Percentiles rank a stretch among this genome's conserved stretches.
phyloP scores from a whole-genome alignment of 2,113 vertebrate genomes.

The Sus scrofa region DNA sequence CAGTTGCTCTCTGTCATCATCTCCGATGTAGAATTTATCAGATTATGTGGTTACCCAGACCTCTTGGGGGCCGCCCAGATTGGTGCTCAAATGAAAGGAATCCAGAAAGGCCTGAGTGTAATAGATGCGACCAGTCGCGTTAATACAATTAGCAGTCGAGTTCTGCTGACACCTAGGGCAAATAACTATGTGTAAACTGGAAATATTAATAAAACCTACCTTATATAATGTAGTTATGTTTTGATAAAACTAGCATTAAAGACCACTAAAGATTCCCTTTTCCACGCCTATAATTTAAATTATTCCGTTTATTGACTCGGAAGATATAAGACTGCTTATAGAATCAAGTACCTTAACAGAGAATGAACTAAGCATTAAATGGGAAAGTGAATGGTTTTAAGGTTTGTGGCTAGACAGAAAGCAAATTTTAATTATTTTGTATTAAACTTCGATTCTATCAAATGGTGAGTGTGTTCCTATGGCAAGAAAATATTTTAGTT shows the following conservation, averaged over 20 bases:
- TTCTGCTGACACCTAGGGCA: not conserved
- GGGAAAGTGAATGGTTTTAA: not conserved
- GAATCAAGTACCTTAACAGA: constrained; percentile 25
- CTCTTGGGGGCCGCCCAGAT: not conserved
- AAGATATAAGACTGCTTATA: not conserved
- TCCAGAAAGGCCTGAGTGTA: not conserved
- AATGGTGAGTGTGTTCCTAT: not conserved
- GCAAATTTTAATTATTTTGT: not conserved
- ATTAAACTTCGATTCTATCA: not conserved
- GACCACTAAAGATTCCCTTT: not conserved
- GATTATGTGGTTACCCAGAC: not conserved
- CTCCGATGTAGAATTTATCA: not conserved
- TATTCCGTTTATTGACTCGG: not conserved
- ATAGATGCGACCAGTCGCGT: not conserved
- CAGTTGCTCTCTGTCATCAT: not conserved
- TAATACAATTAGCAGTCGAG: not conserved
- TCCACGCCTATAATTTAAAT: not conserved
- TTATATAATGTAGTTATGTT: not conserved
- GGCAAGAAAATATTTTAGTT: not conserved
- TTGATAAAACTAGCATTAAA: constrained; percentile 22
- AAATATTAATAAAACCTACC: not conserved
- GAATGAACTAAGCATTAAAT: constrained; percentile 1
- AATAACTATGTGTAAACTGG: not conserved
- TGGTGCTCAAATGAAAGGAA: not conserved
- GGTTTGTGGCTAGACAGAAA: constrained; percentile 40